Base-by-base conservation (phyloP, 2,888 invertebrate genomes). In the Drosophila testacea region DNA sequence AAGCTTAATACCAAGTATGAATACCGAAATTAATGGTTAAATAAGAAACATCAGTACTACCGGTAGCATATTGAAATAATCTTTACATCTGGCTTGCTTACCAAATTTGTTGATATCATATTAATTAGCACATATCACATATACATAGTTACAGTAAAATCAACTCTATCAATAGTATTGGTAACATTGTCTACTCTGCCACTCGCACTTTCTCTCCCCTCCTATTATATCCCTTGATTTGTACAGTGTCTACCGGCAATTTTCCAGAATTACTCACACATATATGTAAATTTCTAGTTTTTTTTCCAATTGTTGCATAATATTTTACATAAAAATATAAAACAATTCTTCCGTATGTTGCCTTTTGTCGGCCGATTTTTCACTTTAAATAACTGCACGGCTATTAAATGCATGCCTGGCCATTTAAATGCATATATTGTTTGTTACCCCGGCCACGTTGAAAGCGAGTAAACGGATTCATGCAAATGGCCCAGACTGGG, bases 351-450 rank as follows among this genome's bases (percentile, higher is more conserved):
- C 44, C 34, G 34, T 27, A 30, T 61, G 52, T 54, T 63, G 62
- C 60, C 59, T 61, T 66, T 57, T 41, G 46, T 42, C 27, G 39
- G 28, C 27, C 42, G 47, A 52, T 60, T 41, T 47, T 69, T 50
- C 73, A 66, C 54, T 73, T 77, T 78, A 81, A 81, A 78, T 77
- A 63, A 65, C 82, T 65, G 46, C 42, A 46, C 10, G 62, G 59
- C 77, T 62, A 81, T 77, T 77, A 73, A 81, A 73, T 57, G 60
- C 77, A 65, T 65, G 55, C 56, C 59, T 32, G 36, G 46, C 41
- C 52, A 80, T 71, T 81, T 68, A 69, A 81, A 73, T 73, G 69
- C 74, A 61, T 52, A 34, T 42, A 51, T 61, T 61, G 41, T 51
- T 77, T 77, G 81, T 56, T 48, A 48, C 57, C 11, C 36, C 16